phyloP scores from a whole-genome alignment of 92 coral and sea anemone genomes.

The Virgularia gustaviana region DNA sequence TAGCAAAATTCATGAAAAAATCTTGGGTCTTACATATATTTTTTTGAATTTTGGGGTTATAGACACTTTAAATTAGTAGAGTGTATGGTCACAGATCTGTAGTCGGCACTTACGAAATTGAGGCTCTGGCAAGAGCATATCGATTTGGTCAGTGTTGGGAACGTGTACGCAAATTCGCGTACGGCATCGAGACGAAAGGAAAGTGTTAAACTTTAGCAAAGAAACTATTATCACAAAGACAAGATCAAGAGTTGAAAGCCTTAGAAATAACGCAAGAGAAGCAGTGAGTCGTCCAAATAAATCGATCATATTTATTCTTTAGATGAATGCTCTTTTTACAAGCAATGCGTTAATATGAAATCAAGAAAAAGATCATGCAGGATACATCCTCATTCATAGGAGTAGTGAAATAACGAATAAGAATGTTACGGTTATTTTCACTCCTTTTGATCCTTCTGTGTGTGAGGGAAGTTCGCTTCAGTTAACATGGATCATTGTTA shows the following conservation, averaged over 20 bases:
- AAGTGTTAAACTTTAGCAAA: constrained; percentile 31
- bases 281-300: too few species aligned
- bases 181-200: constrained; percentile 28
- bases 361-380: constrained; percentile 35
- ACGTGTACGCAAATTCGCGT: constrained; percentile 40
- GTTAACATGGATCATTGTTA: not conserved
- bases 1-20: too few species aligned
- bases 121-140: constrained; percentile 43
- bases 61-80: too few species aligned
- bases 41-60: too few species aligned
- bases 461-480: not conserved
- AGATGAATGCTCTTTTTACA: constrained; percentile 8
- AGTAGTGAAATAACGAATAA: constrained; percentile 28
- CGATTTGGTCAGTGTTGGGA: constrained; percentile 32
- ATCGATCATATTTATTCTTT: constrained; percentile 38
- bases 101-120: constrained; percentile 6
- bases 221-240: constrained; percentile 24
- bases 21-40: too few species aligned
- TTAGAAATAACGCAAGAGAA: not conserved
- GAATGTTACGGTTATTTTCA: not conserved
- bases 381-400: constrained; percentile 18
- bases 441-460: not conserved
- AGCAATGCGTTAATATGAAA: constrained; percentile 37
- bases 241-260: not conserved
- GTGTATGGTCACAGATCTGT: not conserved